These are phyloP conservation scores for Athetis lepigone DNA, from an alignment of 2,888 invertebrate species.

Conservation along the genomic window DNA sequence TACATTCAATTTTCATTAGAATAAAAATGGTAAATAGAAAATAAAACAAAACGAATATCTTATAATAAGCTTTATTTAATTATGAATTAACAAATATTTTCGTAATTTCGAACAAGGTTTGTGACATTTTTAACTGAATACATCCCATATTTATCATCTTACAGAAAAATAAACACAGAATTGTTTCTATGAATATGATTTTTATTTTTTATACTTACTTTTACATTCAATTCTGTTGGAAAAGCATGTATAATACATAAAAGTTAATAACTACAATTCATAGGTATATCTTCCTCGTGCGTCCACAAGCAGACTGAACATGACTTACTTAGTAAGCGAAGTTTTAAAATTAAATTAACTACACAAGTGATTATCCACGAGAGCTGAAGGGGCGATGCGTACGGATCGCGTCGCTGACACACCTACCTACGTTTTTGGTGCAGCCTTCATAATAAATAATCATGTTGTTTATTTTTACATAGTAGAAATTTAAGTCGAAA, in stretches of 20 bases:
- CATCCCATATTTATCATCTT: conserved; percentile 85
- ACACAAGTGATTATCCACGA: conserved; percentile 67
- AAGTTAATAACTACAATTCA: conserved; percentile 88
- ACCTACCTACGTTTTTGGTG: conserved; percentile 74
- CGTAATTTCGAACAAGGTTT: conserved; percentile 90
- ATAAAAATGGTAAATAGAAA: conserved; percentile 16
- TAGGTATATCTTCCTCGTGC: conserved; percentile 78
- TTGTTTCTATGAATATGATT: conserved; percentile 89
- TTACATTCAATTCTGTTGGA: conserved; percentile 87
- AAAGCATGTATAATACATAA: conserved; percentile 89
- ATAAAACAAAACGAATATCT: conserved; percentile 87
- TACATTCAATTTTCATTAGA: not conserved
- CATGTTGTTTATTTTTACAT: conserved; percentile 71
- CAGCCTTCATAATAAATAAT: conserved; percentile 80
- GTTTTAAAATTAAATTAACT: conserved; percentile 85
- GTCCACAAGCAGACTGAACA: conserved; percentile 84
- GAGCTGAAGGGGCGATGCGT: conserved; percentile 56
- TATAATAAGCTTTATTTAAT: conserved; percentile 91
- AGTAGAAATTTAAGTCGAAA: conserved; percentile 74
- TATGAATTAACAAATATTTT: conserved; percentile 91
- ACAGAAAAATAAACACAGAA: conserved; percentile 89
- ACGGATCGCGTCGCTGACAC: conserved; percentile 56
- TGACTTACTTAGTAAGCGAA: conserved; percentile 88
- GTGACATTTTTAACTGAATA: conserved; percentile 89
- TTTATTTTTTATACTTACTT: conserved; percentile 88